phyloP scores from a whole-genome alignment of 2,888 invertebrate genomes.

The Dorcus parallelipipedus region DNA sequence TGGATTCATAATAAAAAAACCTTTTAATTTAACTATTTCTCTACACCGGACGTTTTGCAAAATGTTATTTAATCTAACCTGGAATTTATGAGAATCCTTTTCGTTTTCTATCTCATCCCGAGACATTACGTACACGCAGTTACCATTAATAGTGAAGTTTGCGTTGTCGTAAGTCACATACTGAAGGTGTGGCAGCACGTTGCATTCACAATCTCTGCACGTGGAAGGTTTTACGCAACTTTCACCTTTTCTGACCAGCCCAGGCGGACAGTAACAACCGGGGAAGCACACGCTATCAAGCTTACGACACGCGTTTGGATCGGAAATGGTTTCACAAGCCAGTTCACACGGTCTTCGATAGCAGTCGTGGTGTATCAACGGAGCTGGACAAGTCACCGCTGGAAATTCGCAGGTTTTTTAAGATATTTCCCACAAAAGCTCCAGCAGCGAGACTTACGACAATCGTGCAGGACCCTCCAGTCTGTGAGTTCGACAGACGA shows the following conservation, averaged over 20 bases:
- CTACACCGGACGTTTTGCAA: constrained; percentile 2
- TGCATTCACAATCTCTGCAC: constrained; percentile 72
- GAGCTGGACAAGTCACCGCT: constrained; percentile 70
- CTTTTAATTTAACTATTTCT: neutral
- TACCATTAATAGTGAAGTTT: constrained; percentile 75
- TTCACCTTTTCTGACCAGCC: constrained; percentile 63
- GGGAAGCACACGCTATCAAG: constrained; percentile 70
- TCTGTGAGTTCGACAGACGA: constrained; percentile 61
- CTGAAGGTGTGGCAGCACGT: constrained; percentile 75
- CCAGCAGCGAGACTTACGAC: constrained; percentile 56
- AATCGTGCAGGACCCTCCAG: constrained; percentile 70
- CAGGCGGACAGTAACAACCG: constrained; percentile 83
- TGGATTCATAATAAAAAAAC: no score
- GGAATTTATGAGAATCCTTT: constrained; percentile 52
- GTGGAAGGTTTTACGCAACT: constrained; percentile 67
- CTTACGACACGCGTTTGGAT: constrained; percentile 59
- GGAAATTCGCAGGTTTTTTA: constrained; percentile 20
- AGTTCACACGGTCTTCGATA: constrained; percentile 76
- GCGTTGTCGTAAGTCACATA: constrained; percentile 80
- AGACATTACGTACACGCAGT: constrained; percentile 80
- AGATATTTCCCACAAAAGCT: no score
- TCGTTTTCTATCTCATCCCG: constrained; percentile 55
- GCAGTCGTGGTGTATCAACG: constrained; percentile 79
- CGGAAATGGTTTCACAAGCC: constrained; percentile 63
- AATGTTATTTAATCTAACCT: constrained; percentile 39